Conservation (phyloP, 2,113 vertebrate genomes). For the Melospiza melodia region DNA sequence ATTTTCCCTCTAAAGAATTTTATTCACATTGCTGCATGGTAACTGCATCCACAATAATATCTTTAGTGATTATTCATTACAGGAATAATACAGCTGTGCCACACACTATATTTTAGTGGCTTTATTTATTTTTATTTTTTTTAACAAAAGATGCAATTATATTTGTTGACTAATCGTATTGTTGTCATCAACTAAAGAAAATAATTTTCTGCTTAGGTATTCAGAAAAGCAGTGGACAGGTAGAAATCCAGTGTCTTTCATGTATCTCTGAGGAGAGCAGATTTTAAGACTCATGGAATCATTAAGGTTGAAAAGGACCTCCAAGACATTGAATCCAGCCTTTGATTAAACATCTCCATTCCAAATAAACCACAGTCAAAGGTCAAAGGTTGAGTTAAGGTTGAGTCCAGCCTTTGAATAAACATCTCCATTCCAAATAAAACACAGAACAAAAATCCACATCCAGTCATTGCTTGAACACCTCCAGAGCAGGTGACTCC, state of each 20-base stretch:
- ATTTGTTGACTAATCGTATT: constrained; percentile 37
- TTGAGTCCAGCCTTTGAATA: background rate
- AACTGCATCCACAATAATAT: constrained; percentile 67
- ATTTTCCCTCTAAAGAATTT: constrained; percentile 70
- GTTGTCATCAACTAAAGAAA: constrained; percentile 8
- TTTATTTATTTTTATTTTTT: background rate
- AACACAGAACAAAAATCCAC: background rate
- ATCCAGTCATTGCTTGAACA: background rate
- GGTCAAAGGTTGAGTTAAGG: too few relatives aligned
- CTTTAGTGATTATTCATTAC: constrained; percentile 71
- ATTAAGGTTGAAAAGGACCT: background rate
- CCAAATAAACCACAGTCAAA: background rate
- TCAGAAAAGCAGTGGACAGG: background rate
- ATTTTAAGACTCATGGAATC: background rate
- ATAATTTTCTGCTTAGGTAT: background rate
- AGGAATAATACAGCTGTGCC: constrained; percentile 40
- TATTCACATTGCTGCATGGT: constrained; percentile 63
- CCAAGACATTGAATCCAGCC: background rate
- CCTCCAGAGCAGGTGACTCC: background rate
- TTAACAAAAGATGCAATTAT: constrained; percentile 18
- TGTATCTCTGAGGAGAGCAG: background rate
- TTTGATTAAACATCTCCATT: background rate
- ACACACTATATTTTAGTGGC: constrained; percentile 44
- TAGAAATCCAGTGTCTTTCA: background rate
- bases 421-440: background rate